Evolutionary conservation across 1,140 invertebrate species (phyloP), one percentile per base, ranked within the genome.

Genomic region (Papilio helenus): DNA sequence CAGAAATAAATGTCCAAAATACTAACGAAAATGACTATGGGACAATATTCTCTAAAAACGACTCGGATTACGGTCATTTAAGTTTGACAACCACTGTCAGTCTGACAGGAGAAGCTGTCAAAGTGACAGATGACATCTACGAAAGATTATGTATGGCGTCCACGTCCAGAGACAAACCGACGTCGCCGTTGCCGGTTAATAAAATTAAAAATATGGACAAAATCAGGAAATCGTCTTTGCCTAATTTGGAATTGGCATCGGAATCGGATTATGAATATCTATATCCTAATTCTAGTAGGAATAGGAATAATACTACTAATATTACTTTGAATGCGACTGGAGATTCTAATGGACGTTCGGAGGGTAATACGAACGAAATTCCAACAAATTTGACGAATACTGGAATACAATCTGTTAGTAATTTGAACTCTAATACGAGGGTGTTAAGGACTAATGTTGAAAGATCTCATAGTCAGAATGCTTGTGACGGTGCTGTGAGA

Each of bases 21-120:
- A 23, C 72, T 8, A 73, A 73, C 14, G 72, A 73, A 0, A 90
- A 89, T 34, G 83, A 85, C 14, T 92, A 93, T 61, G 92, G 90
- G 4, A 91, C 91, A 0, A 88, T 92, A 0, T 93, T 91, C 79
- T 76, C 82, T 0, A 85, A 86, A 26, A 79, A 29, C 12, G 85
- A 89, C 8, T 80, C 87, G 0, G 90, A 94, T 18, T 94, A 93
- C 73, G 92, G 92, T 1, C 93, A 94, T 77, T 73, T 93, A 10
- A 93, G 92, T 82, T 80, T 93, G 68, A 91, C 90, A 16, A 94
- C 92, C 2, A 93, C 91, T 74, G 92, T 94, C 79, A 92, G 81
- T 46, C 44, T 89, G 46, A 84, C 82, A 10, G 83, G 82, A 4
- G 76, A 77, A 9, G 72, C 72, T 61, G 80, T 79, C 74, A 81